Evolutionary conservation across 2,113 vertebrate genomes (phyloP), one percentile per base, ranked within the genome.

Genomic region (Microcebus lehilahytsara): DNA sequence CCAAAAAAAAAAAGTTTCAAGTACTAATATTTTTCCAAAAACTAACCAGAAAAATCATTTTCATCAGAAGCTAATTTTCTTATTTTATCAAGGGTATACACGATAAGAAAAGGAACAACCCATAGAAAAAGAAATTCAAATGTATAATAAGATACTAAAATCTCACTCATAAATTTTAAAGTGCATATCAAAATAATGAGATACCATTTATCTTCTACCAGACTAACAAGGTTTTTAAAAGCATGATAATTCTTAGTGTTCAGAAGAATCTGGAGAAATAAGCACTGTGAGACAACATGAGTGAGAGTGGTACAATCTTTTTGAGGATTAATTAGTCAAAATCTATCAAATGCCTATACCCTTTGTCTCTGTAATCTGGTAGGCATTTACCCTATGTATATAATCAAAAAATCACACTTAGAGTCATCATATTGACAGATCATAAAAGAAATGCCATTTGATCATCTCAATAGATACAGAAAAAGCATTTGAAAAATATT

Each of bases 241-340:
- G 49, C 71, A 69, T 81, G 27, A 27, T 72, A 58, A 80, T 78
- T 49, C 0, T 46, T 5, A 69, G 4, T 53, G 9, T 74, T 79
- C 16, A 42, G 42, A 94, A 84, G 56, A 17, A 80, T 66, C 37
- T 79, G n/a, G 34, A 85, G 13, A 71, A 62, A 83, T 56, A 77
- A 87, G 23, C 23, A 86, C 23, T 60, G 19, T 37, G n/a, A 75
- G 66, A 75, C 7, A 83, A n/a, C 20, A 64, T 71, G 20, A 95
- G 23, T 32, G 22, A 72, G 5, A 64, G 13, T 53, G 12, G 51
- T 20, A 89, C 22, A 74, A 75, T 17, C 37, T 69, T 81, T 95
- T 77, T 83, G 3, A 95, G 12, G 81, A 32, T 60, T 86, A 67
- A 96, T 53, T 42, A 92, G 64, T 90, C 37, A 81, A 74, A 90